A percentile compares a stretch with the other conserved stretches of the same genome.
phyloP scores from a whole-genome alignment of 2,888 invertebrate species.

The Cantharis rufa region DNA sequence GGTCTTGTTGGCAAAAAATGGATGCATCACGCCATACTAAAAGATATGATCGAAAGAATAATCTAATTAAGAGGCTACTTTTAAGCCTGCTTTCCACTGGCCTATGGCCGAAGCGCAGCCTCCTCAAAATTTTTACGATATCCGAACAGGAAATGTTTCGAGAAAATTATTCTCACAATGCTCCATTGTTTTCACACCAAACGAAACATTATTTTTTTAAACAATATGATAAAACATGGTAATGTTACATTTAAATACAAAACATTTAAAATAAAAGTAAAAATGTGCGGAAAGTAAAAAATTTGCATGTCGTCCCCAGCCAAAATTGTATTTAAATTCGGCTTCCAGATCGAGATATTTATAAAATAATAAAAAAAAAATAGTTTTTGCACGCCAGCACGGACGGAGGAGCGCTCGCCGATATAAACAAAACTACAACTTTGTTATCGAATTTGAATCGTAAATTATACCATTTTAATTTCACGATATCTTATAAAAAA shows the following conservation, averaged over 20 bases:
- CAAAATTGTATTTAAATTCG: conserved; percentile 53
- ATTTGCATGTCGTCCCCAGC: conserved; percentile 47
- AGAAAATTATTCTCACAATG: background rate
- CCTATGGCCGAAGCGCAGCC: too few species aligned
- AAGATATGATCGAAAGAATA: background rate
- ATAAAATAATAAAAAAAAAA: conserved; percentile 30
- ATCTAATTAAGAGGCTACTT: background rate
- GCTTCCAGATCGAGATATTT: conserved; percentile 42
- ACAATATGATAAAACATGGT: conserved; percentile 47
- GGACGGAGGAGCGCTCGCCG: background rate
- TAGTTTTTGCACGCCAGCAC: background rate
- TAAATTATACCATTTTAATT: background rate
- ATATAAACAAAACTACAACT: background rate
- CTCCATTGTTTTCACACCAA: conserved; percentile 31
- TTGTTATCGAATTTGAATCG: background rate
- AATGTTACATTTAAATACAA: conserved; percentile 48
- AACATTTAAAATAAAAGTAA: conserved; percentile 36
- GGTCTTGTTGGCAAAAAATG: conserved; percentile 28
- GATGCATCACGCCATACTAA: conserved; percentile 21
- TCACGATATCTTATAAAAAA: background rate
- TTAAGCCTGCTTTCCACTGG: too few species aligned
- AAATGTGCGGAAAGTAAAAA: conserved; percentile 36
- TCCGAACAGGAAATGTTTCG: background rate
- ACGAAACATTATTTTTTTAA: conserved; percentile 44
- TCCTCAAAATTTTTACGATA: too few species aligned